Base-by-base conservation (phyloP, 2,113 vertebrate species). In the Menura novaehollandiae region DNA sequence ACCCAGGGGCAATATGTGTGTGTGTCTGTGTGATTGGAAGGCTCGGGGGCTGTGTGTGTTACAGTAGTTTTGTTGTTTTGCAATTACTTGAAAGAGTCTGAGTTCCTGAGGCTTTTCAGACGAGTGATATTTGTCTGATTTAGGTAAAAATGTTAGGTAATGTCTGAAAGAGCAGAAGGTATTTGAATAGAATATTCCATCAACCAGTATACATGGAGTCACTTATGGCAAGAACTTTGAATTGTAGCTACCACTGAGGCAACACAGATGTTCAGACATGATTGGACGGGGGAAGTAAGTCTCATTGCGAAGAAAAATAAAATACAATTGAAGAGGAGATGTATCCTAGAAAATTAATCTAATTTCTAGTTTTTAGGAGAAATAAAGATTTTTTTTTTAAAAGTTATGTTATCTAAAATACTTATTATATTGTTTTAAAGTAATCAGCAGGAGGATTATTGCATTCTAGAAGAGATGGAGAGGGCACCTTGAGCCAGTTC, bases 91-190 rank as follows among this genome's bases (percentile, higher is more conserved):
- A 49, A 86, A 63, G 17, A 78, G 24, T 66, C 46, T 78, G 55
- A 23, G 66, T 77, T 96, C 8, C 16, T 35, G n/a, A 81, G 55
- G 22, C 23, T 60, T 77, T 30, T 81, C 81, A 77, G 73, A 51
- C 44, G 60, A 62, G n/a, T 27, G 13, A n/a, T 62, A 62, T 71
- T 91, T 92, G 32, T 71, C 66, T 85, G 37, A 95, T 39, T 79
- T 83, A 27, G 28, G 60, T 62, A 43, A 75, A 86, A 86, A 46
- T 82, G 51, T 78, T 82, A 71, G 37, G 83, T 78, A 88, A 82
- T 46, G 55, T 95, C 64, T 91, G 73, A 84, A 91, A 67, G 41
- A 77, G 22, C 49, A 85, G 27, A 85, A 88, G 13, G 12, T 19
- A 66, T 51, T 93, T 69, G 15, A 58, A 41, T 8, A 78, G 66